These are phyloP conservation scores for Drosophila murphyi DNA, from an alignment of 1,140 invertebrate genomes.

Conservation along the genomic window DNA sequence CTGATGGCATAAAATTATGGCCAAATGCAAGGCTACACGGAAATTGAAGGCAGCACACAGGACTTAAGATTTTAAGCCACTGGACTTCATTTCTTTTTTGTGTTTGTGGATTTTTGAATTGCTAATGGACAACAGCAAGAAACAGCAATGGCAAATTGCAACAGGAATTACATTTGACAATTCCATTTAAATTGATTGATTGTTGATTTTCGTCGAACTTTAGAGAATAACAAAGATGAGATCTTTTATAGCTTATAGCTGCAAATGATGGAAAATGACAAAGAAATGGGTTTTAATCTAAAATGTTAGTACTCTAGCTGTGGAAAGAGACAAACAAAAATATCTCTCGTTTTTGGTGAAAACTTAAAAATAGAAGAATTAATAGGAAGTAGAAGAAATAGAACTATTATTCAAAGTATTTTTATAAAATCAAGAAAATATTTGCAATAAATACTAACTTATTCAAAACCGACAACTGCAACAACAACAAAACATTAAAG, in stretches of 20 bases:
- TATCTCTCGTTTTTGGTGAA: too few species aligned
- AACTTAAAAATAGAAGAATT: too few species aligned
- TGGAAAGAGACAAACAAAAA: too few species aligned
- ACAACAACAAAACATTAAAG: background rate
- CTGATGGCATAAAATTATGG: conserved; percentile 34
- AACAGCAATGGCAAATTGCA: conserved; percentile 59
- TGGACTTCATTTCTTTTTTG: background rate
- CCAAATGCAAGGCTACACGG: conserved; percentile 29
- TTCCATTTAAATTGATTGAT: conserved; percentile 45
- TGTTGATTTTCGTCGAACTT: conserved; percentile 39
- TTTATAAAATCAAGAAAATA: too few species aligned
- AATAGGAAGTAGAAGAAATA: too few species aligned
- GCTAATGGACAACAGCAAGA: conserved; percentile 57
- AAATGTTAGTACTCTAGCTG: too few species aligned
- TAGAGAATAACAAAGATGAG: conserved; percentile 14
- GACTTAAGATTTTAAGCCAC: conserved; percentile 9
- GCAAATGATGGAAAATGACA: too few species aligned
- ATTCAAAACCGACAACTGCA: too few species aligned
- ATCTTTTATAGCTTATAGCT: too few species aligned
- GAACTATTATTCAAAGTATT: too few species aligned
- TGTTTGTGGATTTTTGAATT: conserved; percentile 21
- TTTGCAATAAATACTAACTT: too few species aligned
- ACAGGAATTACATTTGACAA: conserved; percentile 47
- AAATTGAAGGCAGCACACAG: background rate
- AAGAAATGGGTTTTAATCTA: too few species aligned